Percentiles rank a stretch among this genome's conserved stretches.
These are phyloP conservation scores for Athripsodes cinereus DNA, from an alignment of 2,888 invertebrate species.

Conservation along the genomic window DNA sequence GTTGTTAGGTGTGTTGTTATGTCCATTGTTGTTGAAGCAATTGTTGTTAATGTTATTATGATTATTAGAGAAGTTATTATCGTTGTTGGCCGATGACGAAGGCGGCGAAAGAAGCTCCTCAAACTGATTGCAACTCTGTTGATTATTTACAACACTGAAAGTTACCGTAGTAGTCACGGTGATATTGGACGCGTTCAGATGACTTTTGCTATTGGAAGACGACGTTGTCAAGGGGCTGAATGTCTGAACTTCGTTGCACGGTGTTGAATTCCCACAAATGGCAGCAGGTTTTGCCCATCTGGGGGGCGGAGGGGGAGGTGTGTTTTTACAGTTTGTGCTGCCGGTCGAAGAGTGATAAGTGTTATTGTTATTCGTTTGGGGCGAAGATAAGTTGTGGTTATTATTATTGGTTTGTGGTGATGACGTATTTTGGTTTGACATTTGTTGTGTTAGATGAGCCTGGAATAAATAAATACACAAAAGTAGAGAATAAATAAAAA, in stretches of 20 bases:
- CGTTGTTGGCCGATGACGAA: slow-evolving; percentile 19
- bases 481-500: no score
- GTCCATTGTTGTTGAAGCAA: slow-evolving; percentile 21
- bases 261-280: slow-evolving; percentile 45
- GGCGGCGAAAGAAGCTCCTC: slow-evolving; percentile 33
- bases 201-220: slow-evolving; percentile 45
- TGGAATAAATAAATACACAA: slow-evolving; percentile 33
- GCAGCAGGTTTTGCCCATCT: slow-evolving; percentile 74
- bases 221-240: slow-evolving; percentile 40
- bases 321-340: slow-evolving; percentile 41
- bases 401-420: neutral
- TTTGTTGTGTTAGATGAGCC: slow-evolving; percentile 52
- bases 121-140: slow-evolving; percentile 30
- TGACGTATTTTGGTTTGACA: slow-evolving; percentile 26
- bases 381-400: neutral
- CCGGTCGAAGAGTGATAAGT: slow-evolving; percentile 37
- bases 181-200: slow-evolving; percentile 61
- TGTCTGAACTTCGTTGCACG: slow-evolving; percentile 42
- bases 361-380: neutral
- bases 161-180: slow-evolving; percentile 84
- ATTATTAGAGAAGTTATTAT: slow-evolving; percentile 20
- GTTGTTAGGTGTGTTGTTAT: slow-evolving; percentile 18
- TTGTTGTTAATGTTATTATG: slow-evolving; percentile 19
- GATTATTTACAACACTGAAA: slow-evolving; percentile 68
- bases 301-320: slow-evolving; percentile 79